Evolutionary conservation across 2,888 invertebrate genomes (phyloP), one percentile per base, ranked within the genome.

Genomic region (Eumerus sabulonum): DNA sequence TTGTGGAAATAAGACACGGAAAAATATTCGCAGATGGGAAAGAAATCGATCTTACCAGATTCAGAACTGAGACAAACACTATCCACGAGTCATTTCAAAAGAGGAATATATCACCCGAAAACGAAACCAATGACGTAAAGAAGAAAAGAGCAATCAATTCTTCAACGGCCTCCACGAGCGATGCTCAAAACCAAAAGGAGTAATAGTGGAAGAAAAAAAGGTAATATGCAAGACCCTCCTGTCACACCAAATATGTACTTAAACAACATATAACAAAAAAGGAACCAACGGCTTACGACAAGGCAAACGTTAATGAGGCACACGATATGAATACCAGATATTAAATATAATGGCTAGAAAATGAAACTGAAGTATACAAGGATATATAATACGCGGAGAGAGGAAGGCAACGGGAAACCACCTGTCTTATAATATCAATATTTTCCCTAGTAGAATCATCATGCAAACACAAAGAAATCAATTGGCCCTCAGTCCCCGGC

Each of bases 11-110:
- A 16, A 48, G n/a, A 3, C 4, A 48, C 19, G 17, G 16, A 11
- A 48, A 48, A 48, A 19, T 48, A 48, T 48, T 48, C 19, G 19
- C 19, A 12, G 19, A 19, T 48, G 19, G 48, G n/a, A 48, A 48
- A 19, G 35, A 35, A n/a, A 27, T 50, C 1, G 9, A 27, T 19
- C 9, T 9, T 27, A 14, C 17, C 18, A 9, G 11, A 45, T 5
- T 14, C 1, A 27, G 13, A 35, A 2, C 7, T 19, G n/a, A 17
- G n/a, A 48, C 17, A 11, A 12, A 11, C 13, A 47, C 1, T 47
- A 18, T 1, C 11, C 1, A 48, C 19, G 48, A 48, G 2, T 18
- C 9, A 48, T 5, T 19, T 9, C 36, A 36, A n/a, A 9, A 42
- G 42, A 42, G 13, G n/a, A 42, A 48, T 38, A 4, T 14, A 47